phyloP scores from a whole-genome alignment of 2,113 vertebrate genomes.

The Regulus satrapa region DNA sequence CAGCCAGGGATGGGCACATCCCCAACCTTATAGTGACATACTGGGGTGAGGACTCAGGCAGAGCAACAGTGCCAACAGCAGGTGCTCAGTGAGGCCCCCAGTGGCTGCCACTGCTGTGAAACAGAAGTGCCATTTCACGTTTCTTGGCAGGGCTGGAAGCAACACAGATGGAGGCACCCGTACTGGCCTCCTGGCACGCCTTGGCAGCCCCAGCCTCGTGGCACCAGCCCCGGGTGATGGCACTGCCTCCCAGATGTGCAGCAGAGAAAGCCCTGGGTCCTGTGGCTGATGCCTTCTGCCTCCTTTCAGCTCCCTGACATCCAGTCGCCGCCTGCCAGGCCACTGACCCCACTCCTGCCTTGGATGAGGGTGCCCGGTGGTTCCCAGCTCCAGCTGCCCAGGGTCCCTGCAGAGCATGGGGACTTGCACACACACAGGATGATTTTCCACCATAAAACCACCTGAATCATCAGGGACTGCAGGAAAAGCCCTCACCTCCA shows the following conservation, averaged over 20 bases:
- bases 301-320: not conserved
- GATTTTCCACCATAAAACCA: not conserved
- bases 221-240: not conserved
- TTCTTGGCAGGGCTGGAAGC: conserved; percentile 35
- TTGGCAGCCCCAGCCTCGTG: not conserved
- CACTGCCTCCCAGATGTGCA: not conserved
- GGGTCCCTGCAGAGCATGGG: not conserved
- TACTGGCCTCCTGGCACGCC: not conserved
- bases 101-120: not conserved
- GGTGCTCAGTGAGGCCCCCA: not conserved
- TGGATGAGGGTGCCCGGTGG: not conserved
- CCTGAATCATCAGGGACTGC: not conserved
- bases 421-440: rapidly evolving
- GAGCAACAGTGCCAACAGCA: not conserved
- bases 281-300: not conserved
- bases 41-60: rapidly evolving
- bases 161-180: conserved; percentile 9
- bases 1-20: not conserved
- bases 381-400: rapidly evolving
- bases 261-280: not conserved
- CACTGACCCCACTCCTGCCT: not conserved
- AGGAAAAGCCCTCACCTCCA: not conserved
- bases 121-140: conserved; percentile 43
- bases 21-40: not conserved
- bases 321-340: not conserved